Percentiles rank a stretch among this genome's conserved stretches.
These are phyloP conservation scores for Diprion similis DNA, from an alignment of 1,140 invertebrate genomes.

Conservation along the genomic window DNA sequence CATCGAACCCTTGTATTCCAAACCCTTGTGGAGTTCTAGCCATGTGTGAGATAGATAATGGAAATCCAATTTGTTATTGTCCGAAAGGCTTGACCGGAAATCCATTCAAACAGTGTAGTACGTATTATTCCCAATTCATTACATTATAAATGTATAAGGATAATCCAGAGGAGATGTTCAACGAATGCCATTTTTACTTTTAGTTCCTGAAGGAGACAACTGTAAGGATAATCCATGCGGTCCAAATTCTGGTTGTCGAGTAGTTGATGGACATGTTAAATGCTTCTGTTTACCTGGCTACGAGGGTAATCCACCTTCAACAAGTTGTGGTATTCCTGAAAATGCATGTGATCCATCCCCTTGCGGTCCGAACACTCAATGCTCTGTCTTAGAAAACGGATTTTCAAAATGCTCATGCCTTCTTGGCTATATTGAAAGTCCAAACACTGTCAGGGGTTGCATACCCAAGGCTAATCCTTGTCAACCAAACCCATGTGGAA, in stretches of 20 bases:
- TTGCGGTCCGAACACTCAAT: conserved; percentile 88
- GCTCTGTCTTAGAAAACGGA: conserved; percentile 79
- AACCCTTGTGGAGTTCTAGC: conserved; percentile 87
- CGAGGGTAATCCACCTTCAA: conserved; percentile 81
- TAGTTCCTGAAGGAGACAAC: conserved; percentile 86
- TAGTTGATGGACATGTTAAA: conserved; percentile 72
- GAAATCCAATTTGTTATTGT: conserved; percentile 88
- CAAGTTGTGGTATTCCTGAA: conserved; percentile 69
- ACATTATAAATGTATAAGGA: conserved; percentile 10
- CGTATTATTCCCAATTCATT: conserved; percentile 56
- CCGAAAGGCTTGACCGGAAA: conserved; percentile 89
- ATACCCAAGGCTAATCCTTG: conserved; percentile 79
- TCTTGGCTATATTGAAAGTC: conserved; percentile 82
- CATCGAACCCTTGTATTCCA: conserved; percentile 76
- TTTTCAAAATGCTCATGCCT: conserved; percentile 88
- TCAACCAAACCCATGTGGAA: conserved; percentile 82
- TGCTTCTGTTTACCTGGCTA: conserved; percentile 90
- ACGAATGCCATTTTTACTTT: conserved; percentile 37
- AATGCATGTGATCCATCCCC: conserved; percentile 86
- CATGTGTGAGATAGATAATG: conserved; percentile 84
- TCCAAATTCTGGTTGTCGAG: conserved; percentile 79
- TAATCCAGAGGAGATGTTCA: conserved; percentile 22
- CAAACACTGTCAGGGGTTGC: conserved; percentile 86
- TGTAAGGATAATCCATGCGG: conserved; percentile 87
- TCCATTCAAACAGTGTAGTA: conserved; percentile 91